Evolutionary conservation across 2,797 vertebrate genomes (phyloP).

Genomic region (Leontopithecus rosalia): DNA sequence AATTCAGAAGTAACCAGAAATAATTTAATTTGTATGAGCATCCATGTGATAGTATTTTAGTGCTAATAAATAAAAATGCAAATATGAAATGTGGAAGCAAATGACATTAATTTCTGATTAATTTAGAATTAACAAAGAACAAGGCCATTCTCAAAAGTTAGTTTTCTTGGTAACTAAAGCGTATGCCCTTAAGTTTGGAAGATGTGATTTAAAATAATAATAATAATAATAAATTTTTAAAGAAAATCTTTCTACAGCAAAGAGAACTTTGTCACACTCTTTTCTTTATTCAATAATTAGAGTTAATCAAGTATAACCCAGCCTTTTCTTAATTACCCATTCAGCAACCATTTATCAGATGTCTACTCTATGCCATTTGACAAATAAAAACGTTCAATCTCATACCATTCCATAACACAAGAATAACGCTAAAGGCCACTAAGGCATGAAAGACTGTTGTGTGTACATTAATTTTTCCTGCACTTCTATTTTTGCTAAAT

Average conservation of each 20-base stretch:
- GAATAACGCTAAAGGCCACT: background rate
- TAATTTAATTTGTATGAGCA: background rate
- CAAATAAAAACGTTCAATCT: background rate
- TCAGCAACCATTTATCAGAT: background rate
- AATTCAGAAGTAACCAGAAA: conserved; percentile 62
- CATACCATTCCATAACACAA: background rate
- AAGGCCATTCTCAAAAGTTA: background rate
- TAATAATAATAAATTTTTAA: background rate
- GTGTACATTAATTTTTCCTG: background rate
- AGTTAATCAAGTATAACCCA: conserved; percentile 24
- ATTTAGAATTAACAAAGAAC: conserved; percentile 22
- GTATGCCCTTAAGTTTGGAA: background rate
- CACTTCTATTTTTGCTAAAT: background rate
- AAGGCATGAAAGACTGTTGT: background rate
- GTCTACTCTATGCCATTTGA: background rate
- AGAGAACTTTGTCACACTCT: background rate
- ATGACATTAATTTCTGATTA: background rate
- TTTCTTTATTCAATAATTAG: background rate
- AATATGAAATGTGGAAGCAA: background rate
- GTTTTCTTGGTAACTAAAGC: conserved; percentile 17
- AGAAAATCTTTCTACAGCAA: conserved; percentile 26
- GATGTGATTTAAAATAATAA: background rate
- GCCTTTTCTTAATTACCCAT: background rate
- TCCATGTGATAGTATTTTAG: background rate
- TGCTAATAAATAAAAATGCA: background rate